phyloP scores from a whole-genome alignment of 2,113 vertebrate genomes.

The Cervus canadensis region DNA sequence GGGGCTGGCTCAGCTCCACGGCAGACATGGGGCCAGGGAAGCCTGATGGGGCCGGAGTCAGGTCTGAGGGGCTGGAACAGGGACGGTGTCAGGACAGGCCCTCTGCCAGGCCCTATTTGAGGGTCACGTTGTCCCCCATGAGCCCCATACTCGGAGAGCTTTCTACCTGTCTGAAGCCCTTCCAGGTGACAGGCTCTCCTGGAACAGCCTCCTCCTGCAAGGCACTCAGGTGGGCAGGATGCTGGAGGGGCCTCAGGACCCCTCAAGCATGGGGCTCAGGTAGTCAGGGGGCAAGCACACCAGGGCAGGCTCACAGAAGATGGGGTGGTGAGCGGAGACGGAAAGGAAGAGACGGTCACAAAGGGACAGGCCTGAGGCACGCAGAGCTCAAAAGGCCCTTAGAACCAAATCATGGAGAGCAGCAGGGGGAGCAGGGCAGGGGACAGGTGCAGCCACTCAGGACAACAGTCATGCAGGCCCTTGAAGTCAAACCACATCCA shows the following conservation, averaged over 20 bases:
- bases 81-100: not conserved
- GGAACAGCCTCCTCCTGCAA: not conserved
- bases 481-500: not conserved
- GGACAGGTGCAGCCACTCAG: not conserved
- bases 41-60: not conserved
- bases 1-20: not conserved
- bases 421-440: not conserved
- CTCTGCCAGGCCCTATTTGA: not conserved
- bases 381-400: not conserved
- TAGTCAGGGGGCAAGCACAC: not conserved
- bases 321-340: fast-evolving
- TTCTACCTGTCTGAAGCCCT: not conserved
- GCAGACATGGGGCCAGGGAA: not conserved
- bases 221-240: not conserved
- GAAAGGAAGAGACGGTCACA: not conserved
- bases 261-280: no score
- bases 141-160: not conserved
- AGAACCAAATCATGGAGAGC: no score
- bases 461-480: not conserved
- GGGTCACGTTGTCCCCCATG: not conserved
- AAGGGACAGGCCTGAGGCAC: not conserved
- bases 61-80: not conserved
- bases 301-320: not conserved
- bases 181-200: fast-evolving
- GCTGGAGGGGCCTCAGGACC: no score